phyloP scores from a whole-genome alignment of 2,888 invertebrate species.

The Fragum fragum region DNA sequence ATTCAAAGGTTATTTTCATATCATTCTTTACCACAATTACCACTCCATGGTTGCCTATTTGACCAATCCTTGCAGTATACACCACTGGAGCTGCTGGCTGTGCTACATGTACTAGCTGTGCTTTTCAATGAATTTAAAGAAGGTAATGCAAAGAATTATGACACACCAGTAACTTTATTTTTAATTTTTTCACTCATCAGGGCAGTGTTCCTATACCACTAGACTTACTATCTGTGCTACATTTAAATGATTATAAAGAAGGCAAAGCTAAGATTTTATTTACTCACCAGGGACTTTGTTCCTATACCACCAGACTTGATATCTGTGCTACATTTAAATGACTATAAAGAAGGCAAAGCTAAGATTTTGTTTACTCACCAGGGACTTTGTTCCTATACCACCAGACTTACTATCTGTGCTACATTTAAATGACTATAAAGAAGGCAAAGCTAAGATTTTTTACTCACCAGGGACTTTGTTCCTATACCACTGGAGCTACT shows the following conservation, averaged over 20 bases:
- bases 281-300: slow-evolving; percentile 54
- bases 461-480: slow-evolving; percentile 55
- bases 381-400: slow-evolving; percentile 63
- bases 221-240: slow-evolving; percentile 64
- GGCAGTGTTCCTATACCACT: slow-evolving; percentile 66
- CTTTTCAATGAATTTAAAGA: too few species aligned
- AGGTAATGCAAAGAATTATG: too few species aligned
- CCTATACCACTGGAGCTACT: slow-evolving; percentile 67
- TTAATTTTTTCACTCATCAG: slow-evolving; percentile 32
- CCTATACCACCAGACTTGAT: slow-evolving; percentile 66
- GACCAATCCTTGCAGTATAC: too few species aligned
- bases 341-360: too few species aligned
- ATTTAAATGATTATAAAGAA: too few species aligned
- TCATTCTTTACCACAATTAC: too few species aligned
- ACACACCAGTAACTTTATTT: too few species aligned
- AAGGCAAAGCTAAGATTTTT: neutral
- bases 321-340: slow-evolving; percentile 64
- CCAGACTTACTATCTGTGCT: slow-evolving; percentile 66
- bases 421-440: too few species aligned
- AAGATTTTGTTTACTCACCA: slow-evolving; percentile 28
- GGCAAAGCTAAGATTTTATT: neutral
- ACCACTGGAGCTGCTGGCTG: slow-evolving; percentile 66
- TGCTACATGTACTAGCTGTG: slow-evolving; percentile 62
- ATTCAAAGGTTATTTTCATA: too few species aligned
- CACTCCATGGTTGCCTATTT: too few species aligned